phyloP scores from a whole-genome alignment of 2,888 invertebrate genomes.

The Acrocyrtus sp. region DNA sequence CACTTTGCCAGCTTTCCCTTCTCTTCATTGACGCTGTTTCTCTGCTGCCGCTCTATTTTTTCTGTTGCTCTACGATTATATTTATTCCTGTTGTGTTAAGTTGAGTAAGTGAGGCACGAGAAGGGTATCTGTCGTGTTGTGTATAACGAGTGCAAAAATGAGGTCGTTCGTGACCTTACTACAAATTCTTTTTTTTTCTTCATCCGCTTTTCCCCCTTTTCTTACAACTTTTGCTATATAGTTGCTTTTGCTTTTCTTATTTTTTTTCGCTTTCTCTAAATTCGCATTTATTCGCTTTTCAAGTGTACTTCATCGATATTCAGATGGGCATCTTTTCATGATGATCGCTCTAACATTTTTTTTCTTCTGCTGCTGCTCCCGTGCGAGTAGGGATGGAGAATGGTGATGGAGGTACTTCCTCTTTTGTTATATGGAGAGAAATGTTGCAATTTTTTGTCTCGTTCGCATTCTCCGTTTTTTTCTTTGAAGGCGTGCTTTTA shows the following conservation, averaged over 20 bases:
- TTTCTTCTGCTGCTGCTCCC: not conserved
- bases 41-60: conserved; percentile 29
- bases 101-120: not conserved
- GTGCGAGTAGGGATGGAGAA: not conserved
- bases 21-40: conserved; percentile 42
- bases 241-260: conserved; percentile 20
- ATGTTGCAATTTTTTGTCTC: conserved; percentile 17
- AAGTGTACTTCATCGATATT: conserved; percentile 40
- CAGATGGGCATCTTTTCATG: conserved; percentile 39
- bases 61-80: not conserved
- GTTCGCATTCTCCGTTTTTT: not conserved
- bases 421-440: conserved; percentile 3
- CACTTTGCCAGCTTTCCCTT: not conserved
- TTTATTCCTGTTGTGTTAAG: conserved; percentile 8
- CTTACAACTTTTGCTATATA: conserved; percentile 1
- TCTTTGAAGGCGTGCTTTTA: not conserved
- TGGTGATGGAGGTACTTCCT: conserved; percentile 4
- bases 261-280: conserved; percentile 11
- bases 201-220: not conserved
- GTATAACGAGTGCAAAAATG: conserved; percentile 51
- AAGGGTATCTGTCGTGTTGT: conserved; percentile 38
- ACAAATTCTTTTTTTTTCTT: conserved; percentile 26
- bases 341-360: conserved; percentile 25
- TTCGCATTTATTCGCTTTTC: conserved; percentile 22
- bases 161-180: conserved; percentile 51